These are phyloP conservation scores for Belonocnema kinseyi DNA, from an alignment of 1,140 invertebrate genomes.

Conservation along the genomic window DNA sequence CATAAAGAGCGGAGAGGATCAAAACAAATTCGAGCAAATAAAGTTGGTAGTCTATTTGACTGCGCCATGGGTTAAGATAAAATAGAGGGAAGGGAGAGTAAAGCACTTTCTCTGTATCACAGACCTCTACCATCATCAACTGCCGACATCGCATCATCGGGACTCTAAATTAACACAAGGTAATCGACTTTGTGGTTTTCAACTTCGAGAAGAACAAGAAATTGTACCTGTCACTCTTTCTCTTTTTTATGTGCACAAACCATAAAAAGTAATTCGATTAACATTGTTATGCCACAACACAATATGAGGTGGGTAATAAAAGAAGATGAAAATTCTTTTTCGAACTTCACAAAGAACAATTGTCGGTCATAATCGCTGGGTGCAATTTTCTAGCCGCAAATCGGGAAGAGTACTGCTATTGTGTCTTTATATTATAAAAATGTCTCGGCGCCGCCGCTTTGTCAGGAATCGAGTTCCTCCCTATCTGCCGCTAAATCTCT, in stretches of 20 bases:
- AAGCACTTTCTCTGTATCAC: not conserved
- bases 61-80: not conserved
- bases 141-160: not conserved
- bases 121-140: not conserved
- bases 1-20: not conserved
- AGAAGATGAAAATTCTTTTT: not conserved
- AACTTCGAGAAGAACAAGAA: not conserved
- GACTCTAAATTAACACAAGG: not conserved
- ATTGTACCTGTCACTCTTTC: not conserved
- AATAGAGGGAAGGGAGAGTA: not conserved
- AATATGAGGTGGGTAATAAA: not conserved
- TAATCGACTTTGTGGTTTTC: constrained; percentile 10
- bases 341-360: not conserved
- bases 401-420: no score
- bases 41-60: not conserved
- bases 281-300: constrained; percentile 12
- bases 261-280: constrained; percentile 7
- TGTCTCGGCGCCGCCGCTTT: no score
- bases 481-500: no score
- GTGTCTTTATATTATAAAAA: no score
- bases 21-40: constrained; percentile 1
- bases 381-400: no score
- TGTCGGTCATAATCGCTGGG: no score
- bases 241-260: not conserved
- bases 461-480: no score